Conservation (phyloP, 2,888 invertebrate species). For the Homarus gammarus region DNA sequence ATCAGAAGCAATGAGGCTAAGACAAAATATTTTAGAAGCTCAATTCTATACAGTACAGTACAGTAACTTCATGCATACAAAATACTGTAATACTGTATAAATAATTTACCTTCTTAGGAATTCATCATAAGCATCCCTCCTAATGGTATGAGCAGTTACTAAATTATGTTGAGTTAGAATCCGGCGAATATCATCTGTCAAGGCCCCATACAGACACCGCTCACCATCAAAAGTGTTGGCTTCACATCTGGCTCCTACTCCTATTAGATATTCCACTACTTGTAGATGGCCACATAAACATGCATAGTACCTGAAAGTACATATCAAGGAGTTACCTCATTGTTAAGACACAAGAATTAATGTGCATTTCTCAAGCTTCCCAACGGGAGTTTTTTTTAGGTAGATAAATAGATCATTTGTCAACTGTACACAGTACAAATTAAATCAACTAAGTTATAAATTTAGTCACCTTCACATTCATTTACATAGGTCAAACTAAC, state of each 20-base stretch:
- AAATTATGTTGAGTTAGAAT: slow-evolving; percentile 80
- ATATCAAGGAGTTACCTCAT: neutral
- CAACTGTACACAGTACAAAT: no score
- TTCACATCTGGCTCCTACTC: slow-evolving; percentile 81
- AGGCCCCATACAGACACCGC: slow-evolving; percentile 81
- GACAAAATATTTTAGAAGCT: no score
- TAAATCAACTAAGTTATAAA: no score
- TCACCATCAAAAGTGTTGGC: slow-evolving; percentile 82
- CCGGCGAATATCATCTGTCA: slow-evolving; percentile 80
- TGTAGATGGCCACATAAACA: slow-evolving; percentile 82
- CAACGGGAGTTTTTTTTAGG: no score
- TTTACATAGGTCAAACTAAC: no score
- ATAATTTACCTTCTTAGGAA: slow-evolving; percentile 80
- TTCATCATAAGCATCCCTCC: slow-evolving; percentile 81
- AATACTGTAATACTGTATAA: neutral
- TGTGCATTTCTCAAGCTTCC: no score
- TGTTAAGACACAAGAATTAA: no score
- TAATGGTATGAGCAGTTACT: slow-evolving; percentile 79
- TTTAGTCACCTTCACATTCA: no score
- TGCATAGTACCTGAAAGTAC: slow-evolving; percentile 80
- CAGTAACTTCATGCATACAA: no score
- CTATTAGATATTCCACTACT: slow-evolving; percentile 80
- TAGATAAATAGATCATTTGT: no score
- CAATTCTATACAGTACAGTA: no score
- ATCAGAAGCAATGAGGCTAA: no score